phyloP scores from a whole-genome alignment of 2,888 invertebrate species.

The Apodemia duryi region DNA sequence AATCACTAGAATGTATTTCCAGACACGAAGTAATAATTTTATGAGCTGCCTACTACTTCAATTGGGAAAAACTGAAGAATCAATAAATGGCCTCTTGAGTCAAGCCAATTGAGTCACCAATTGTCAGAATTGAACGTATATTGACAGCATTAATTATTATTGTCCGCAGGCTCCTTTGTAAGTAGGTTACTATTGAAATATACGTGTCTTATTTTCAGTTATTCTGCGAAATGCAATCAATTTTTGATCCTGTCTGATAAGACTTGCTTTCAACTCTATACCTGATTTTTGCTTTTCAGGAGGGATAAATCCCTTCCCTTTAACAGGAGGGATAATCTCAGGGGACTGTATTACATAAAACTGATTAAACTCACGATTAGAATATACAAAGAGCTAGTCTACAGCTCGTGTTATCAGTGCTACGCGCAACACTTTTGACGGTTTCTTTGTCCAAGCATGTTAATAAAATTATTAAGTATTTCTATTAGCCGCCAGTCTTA shows the following conservation, averaged over 20 bases:
- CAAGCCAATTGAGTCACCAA: background rate
- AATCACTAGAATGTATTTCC: too few species aligned
- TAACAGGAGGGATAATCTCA: background rate
- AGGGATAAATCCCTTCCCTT: too few species aligned
- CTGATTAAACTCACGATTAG: background rate
- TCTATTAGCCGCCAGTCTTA: background rate
- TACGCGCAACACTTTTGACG: background rate
- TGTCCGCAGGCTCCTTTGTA: background rate
- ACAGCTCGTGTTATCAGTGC: background rate
- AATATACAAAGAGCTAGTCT: slow-evolving; percentile 2
- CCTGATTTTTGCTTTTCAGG: too few species aligned
- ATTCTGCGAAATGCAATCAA: slow-evolving; percentile 9
- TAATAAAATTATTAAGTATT: background rate
- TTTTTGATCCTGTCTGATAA: background rate
- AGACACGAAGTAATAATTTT: too few species aligned
- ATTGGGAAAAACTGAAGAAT: too few species aligned
- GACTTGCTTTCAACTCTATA: too few species aligned
- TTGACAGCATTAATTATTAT: slow-evolving; percentile 1
- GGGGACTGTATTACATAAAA: slow-evolving; percentile 8
- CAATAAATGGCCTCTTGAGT: too few species aligned
- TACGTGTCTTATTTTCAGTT: slow-evolving; percentile 1
- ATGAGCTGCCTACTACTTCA: too few species aligned
- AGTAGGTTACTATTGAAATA: slow-evolving; percentile 8
- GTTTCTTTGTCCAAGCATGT: background rate
- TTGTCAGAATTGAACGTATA: slow-evolving; percentile 6